A percentile compares a stretch with the other conserved stretches of the same genome.
Conservation (phyloP, 2,113 vertebrate species). For the Chaetodon auriga region DNA sequence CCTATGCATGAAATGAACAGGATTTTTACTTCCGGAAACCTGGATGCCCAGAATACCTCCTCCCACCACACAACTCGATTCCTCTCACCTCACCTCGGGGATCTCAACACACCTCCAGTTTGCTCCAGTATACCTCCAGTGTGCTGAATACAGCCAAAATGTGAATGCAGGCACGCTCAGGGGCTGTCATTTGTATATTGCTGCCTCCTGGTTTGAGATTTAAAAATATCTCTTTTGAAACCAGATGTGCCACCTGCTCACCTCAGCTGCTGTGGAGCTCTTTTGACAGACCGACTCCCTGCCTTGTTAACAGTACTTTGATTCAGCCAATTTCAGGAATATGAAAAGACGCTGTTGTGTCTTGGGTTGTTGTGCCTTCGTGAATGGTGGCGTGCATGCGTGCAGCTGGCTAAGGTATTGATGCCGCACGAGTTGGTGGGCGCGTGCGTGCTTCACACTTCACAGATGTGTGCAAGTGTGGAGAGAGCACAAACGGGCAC, state of each 20-base stretch:
- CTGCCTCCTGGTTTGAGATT: constrained; percentile 58
- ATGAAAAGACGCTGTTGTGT: constrained; percentile 51
- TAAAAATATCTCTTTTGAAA: constrained; percentile 72
- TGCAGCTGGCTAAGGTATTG: constrained; percentile 33
- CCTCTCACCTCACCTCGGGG: constrained; percentile 20
- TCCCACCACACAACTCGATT: constrained; percentile 11
- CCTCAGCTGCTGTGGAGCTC: constrained; percentile 60
- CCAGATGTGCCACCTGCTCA: constrained; percentile 70
- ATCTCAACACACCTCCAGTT: constrained; percentile 28
- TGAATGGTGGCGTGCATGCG: constrained; percentile 9
- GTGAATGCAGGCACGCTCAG: constrained; percentile 23
- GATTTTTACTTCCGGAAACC: neutral
- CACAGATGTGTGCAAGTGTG: constrained; percentile 32
- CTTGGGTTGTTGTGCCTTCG: constrained; percentile 53
- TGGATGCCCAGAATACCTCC: constrained; percentile 32
- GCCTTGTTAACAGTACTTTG: constrained; percentile 68
- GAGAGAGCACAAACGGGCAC: constrained; percentile 30
- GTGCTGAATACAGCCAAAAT: constrained; percentile 31
- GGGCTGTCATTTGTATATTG: constrained; percentile 40
- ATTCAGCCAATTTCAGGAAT: constrained; percentile 67
- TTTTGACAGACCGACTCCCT: constrained; percentile 60
- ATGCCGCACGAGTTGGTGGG: neutral
- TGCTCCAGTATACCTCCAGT: constrained; percentile 8
- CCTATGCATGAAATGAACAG: constrained; percentile 10
- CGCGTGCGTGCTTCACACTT: neutral